phyloP scores from a whole-genome alignment of 2,888 invertebrate species.

The Pristionchus exspectatus region DNA sequence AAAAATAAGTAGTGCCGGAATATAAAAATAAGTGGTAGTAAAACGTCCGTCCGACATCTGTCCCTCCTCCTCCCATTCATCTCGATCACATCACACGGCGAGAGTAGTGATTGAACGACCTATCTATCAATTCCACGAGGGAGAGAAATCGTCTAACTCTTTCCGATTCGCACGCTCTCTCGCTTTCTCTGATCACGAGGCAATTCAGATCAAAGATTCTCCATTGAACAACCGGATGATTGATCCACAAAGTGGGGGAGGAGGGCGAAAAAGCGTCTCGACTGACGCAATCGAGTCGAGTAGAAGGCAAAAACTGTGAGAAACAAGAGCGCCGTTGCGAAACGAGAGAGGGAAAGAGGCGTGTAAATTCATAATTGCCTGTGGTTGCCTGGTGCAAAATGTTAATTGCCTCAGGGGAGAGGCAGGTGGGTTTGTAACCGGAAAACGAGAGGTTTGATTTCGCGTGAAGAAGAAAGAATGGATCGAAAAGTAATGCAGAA shows the following conservation, averaged over 20 bases:
- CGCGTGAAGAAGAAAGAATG: not conserved
- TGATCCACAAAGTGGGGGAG: not conserved
- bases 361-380: constrained; percentile 11
- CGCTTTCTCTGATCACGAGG: not conserved
- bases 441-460: not conserved
- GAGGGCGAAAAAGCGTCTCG: not conserved
- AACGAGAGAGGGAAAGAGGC: not conserved
- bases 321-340: not conserved
- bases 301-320: not conserved
- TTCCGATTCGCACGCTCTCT: not conserved
- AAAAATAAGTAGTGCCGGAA: not conserved
- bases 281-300: not conserved
- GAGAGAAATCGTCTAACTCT: not conserved
- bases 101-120: constrained; percentile 30
- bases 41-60: not conserved
- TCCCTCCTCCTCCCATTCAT: not conserved
- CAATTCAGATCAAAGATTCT: not conserved
- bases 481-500: not conserved
- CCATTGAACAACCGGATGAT: not conserved
- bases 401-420: not conserved
- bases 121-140: constrained; percentile 32
- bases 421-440: not conserved
- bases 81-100: constrained; percentile 18
- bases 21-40: too few species aligned
- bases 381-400: not conserved